phyloP scores from a whole-genome alignment of 2,113 vertebrate genomes.

The Paramisgurnus dabryanus region DNA sequence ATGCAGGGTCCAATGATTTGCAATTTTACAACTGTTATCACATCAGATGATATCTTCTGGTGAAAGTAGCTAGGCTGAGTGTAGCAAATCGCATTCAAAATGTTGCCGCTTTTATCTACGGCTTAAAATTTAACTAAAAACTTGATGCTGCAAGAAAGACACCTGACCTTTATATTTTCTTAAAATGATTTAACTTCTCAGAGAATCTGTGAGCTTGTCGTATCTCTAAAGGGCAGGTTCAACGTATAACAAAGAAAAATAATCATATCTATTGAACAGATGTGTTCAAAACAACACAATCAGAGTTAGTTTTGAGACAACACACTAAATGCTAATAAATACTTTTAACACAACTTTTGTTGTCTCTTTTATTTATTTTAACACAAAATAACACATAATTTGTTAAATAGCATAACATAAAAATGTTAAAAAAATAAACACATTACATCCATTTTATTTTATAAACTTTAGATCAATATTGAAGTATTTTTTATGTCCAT shows the following conservation, averaged over 20 bases:
- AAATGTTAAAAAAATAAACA: no score
- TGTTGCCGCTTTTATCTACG: neutral
- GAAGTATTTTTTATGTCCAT: no score
- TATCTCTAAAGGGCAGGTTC: neutral
- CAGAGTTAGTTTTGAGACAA: no score
- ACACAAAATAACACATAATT: no score
- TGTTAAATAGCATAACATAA: no score
- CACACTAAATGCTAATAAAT: no score
- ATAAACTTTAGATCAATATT: no score
- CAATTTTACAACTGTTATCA: conserved; percentile 7
- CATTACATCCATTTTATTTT: no score
- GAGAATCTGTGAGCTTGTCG: neutral
- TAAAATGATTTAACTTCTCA: neutral
- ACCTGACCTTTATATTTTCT: neutral
- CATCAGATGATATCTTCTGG: conserved; percentile 20
- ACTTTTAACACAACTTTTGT: no score
- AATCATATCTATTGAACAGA: no score
- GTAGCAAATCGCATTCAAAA: neutral
- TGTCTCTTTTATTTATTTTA: no score
- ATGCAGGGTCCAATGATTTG: conserved; percentile 6
- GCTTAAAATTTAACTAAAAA: neutral
- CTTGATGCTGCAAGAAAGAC: neutral
- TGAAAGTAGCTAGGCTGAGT: neutral
- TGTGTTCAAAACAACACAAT: no score
- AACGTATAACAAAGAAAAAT: neutral